Evolutionary conservation across 23 tunicate species (phyloP).

Genomic region (Corella eumyota): DNA sequence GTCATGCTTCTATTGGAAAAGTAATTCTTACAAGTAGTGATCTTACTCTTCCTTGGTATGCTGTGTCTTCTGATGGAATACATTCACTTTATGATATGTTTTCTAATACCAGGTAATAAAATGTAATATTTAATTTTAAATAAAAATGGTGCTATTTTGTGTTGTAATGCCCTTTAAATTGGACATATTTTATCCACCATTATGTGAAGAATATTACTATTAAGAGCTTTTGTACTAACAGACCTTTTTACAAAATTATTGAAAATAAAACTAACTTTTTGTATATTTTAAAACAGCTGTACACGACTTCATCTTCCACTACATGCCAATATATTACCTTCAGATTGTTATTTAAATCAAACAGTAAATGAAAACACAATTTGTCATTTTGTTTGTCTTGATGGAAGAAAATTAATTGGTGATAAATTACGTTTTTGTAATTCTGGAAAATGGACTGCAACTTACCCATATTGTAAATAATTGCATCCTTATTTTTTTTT

Average conservation of each 20-base stretch:
- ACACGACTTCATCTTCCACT: slow-evolving; percentile 12
- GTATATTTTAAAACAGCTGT: no score
- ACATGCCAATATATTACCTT: slow-evolving; percentile 5
- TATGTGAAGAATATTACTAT: slow-evolving; percentile 1
- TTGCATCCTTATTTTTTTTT: neutral
- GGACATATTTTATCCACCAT: neutral
- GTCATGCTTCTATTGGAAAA: slow-evolving; percentile 28
- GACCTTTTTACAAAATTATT: no score
- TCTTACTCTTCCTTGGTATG: slow-evolving; percentile 27
- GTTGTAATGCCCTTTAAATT: neutral
- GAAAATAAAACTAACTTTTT: no score
- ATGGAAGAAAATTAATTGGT: slow-evolving; percentile 36
- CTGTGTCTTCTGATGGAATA: slow-evolving; percentile 13
- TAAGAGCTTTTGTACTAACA: no score
- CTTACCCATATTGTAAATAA: slow-evolving; percentile 54
- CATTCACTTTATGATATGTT: slow-evolving; percentile 16
- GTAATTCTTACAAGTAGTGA: slow-evolving; percentile 7
- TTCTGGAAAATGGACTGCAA: slow-evolving; percentile 33
- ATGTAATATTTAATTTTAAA: neutral
- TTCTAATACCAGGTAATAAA: slow-evolving; percentile 1
- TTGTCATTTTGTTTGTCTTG: slow-evolving; percentile 30
- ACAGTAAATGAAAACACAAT: slow-evolving; percentile 12
- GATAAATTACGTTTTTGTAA: slow-evolving; percentile 10
- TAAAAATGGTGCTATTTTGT: no score
- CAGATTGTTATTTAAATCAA: slow-evolving; percentile 23